phyloP scores from a whole-genome alignment of 2,797 vertebrate species.

The Natrix natrix region DNA sequence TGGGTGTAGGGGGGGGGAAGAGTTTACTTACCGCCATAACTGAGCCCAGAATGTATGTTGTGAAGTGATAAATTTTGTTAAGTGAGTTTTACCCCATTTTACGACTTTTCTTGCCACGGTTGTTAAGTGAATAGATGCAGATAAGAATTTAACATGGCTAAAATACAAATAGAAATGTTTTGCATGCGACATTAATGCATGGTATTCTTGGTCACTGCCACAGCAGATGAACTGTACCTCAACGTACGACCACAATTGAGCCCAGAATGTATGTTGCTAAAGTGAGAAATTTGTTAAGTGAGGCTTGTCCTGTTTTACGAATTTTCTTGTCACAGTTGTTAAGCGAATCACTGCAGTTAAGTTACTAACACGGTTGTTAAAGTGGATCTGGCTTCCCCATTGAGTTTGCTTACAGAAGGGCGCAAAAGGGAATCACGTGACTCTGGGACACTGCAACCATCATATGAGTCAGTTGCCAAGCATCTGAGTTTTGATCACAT shows the following conservation, averaged over 20 bases:
- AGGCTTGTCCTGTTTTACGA: too few species aligned
- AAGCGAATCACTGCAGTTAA: background rate
- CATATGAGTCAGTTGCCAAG: background rate
- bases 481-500: too few species aligned
- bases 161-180: background rate
- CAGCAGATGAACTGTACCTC: background rate
- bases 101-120: background rate
- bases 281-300: too few species aligned
- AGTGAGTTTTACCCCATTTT: background rate
- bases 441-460: too few species aligned
- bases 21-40: too few species aligned
- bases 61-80: too few species aligned
- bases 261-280: background rate
- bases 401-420: background rate
- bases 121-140: background rate
- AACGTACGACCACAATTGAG: background rate
- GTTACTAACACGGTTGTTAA: background rate
- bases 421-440: background rate
- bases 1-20: accelerated
- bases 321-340: too few species aligned
- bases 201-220: background rate
- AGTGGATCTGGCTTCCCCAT: background rate
- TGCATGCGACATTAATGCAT: background rate
- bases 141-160: background rate
- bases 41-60: too few species aligned